A percentile compares a stretch with the other conserved stretches of the same genome.
Conservation (phyloP, 2,113 vertebrate genomes). For the Podarcis muralis region DNA sequence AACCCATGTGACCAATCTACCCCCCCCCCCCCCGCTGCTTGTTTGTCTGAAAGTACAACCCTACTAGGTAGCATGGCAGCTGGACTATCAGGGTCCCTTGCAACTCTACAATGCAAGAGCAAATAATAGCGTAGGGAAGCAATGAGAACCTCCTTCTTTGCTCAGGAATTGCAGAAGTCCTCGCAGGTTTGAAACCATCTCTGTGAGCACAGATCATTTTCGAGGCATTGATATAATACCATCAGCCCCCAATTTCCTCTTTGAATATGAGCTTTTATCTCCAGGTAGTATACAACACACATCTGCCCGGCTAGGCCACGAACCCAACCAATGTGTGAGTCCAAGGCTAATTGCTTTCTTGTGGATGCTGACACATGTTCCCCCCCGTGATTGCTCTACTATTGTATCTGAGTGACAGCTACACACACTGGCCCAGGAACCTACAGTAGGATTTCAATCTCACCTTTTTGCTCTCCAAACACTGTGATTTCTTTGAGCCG, state of each 20-base stretch:
- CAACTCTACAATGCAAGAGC: too few species aligned
- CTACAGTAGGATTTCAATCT: slow-evolving; percentile 26
- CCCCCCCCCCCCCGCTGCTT: too few species aligned
- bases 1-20: too few species aligned
- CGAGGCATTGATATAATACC: background rate
- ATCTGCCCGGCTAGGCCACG: background rate
- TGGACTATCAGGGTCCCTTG: too few species aligned
- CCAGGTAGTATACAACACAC: background rate
- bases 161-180: background rate
- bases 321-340: background rate
- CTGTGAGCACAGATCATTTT: background rate
- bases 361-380: slow-evolving; percentile 1
- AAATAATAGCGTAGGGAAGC: too few species aligned
- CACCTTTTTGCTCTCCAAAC: slow-evolving; percentile 1
- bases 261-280: slow-evolving; percentile 29
- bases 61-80: too few species aligned
- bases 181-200: background rate
- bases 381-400: background rate
- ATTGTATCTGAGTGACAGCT: slow-evolving; percentile 23
- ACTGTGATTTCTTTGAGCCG: background rate
- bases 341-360: slow-evolving; percentile 37
- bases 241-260: background rate
- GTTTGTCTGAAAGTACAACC: too few species aligned
- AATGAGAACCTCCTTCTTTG: background rate
- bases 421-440: slow-evolving; percentile 2